These are phyloP conservation scores for Noctilio leporinus DNA, from an alignment of 2,113 vertebrate genomes.

Conservation along the genomic window DNA sequence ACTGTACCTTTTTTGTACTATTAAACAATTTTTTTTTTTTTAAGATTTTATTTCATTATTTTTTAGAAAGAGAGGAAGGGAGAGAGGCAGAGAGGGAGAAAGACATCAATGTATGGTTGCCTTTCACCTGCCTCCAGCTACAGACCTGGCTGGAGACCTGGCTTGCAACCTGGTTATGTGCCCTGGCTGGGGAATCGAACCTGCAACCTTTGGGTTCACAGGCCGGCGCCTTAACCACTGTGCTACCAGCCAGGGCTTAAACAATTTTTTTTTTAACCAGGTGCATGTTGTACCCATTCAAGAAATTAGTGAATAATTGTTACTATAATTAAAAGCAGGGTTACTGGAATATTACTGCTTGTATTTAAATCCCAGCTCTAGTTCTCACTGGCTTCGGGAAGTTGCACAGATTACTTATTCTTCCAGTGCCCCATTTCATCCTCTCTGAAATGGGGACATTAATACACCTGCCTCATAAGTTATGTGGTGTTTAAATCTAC, in stretches of 20 bases:
- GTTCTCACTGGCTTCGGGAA: background rate
- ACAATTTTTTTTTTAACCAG: background rate
- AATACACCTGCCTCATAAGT: background rate
- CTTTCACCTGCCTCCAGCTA: too few species aligned
- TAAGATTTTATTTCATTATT: too few species aligned
- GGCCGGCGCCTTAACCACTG: too few species aligned
- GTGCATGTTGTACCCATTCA: background rate
- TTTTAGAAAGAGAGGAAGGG: too few species aligned
- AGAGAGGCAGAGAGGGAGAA: too few species aligned
- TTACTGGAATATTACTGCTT: background rate
- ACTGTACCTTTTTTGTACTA: background rate
- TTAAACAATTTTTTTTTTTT: background rate
- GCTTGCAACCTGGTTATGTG: too few species aligned
- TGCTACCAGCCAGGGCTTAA: too few species aligned
- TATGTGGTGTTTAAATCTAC: background rate
- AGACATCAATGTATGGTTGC: too few species aligned
- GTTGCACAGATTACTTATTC: background rate
- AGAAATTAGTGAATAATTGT: background rate
- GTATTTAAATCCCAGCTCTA: background rate
- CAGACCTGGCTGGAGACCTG: too few species aligned
- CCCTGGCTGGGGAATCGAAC: too few species aligned
- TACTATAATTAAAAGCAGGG: background rate
- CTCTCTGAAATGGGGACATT: background rate
- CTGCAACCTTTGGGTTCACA: too few species aligned
- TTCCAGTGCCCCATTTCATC: background rate